Base-by-base conservation (phyloP, 2,113 vertebrate genomes). In the Ploceus nigricollis region DNA sequence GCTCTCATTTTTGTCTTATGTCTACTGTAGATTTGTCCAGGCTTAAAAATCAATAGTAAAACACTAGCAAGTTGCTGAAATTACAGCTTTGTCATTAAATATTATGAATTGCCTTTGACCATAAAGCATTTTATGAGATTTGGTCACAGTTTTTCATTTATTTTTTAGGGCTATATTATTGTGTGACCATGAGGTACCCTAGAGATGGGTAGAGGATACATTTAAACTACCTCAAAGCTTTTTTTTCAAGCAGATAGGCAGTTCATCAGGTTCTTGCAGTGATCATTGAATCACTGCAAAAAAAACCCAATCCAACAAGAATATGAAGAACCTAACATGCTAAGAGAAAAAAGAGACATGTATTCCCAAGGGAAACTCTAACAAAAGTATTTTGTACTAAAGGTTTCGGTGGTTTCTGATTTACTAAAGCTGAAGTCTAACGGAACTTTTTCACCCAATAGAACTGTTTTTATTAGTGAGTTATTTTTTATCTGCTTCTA, bases 311-410 rank as follows among this genome's bases (percentile, higher is more conserved):
- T 13, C 42, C 1, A 11, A 28, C 31, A 23, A 82, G 58, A 75
- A 35, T 39, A 30, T 15, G 8, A 85, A 68, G 35, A 75, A 44
- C 0, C 0, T 48, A 57, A 13, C 4, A 72, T 10, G 2, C 0
- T 65, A 56, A 28, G 4, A 44, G 10, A 76, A 77, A 50, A 68
- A 3, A 76, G 16, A 79, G 4, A 21, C 5, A 15, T 20, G 21
- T 31, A 51, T 76, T 71, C 58, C 10, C 11, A 47, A 10, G 20
- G 3, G 7, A 33, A 86, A 56, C 6, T 44, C 5, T 60, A 58
- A 24, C 22, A 13, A 10, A 82, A 39, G 2, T 45, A 4, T 17
- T 77, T 71, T 20, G 31, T 60, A 22, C 5, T 37, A 30, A 54
- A 85, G 4, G 0, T 48, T 86, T 71, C 11, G 4, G 23, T 45